Evolutionary conservation across 1,140 invertebrate genomes (phyloP), one percentile per base, ranked within the genome.

Genomic region (Diprion similis): DNA sequence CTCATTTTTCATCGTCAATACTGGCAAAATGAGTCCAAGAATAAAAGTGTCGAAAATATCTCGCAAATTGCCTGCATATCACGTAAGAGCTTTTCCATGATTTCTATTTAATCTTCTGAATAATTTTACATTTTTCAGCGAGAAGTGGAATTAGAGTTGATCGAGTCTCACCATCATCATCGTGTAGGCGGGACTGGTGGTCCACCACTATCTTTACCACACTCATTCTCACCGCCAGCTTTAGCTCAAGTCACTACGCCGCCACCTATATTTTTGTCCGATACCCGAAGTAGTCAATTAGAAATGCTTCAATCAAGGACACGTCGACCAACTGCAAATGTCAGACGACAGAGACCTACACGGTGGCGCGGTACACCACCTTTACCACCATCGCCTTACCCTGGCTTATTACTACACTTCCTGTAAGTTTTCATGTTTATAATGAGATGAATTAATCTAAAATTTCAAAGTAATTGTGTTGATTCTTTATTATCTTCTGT

Each of bases 331-430:
- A 79, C 88, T 45, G 80, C 89, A 70, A 79, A 84, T 59, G 80
- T 83, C 51, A 81, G 90, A 71, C 87, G 89, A 74, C 78, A 82
- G 59, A 83, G 90, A 68, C 87, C 89, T 24, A 89, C 87, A 72
- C 87, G 89, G 80, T 91, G 90, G 91, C 89, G 91, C 73, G 89
- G 89, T 76, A 86, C 81, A 69, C 82, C 87, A 15, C 86, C 89
- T 9, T 79, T 90, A 79, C 86, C 91, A 46, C 73, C 90, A 74
- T 86, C 90, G 71, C 87, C 91, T 72, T 87, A 91, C 68, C 88
- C 90, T 75, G 93, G 94, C 78, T 93, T 95, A 80, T 88, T 95
- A 64, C 88, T 95, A 18, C 94, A 95, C 84, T 95, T 96, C 90
- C 87, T 96, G 93, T 95, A 89, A 91, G 93, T 89, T 71, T 47